Conservation (phyloP, 2,888 invertebrate species). For the Acronicta leporina region DNA sequence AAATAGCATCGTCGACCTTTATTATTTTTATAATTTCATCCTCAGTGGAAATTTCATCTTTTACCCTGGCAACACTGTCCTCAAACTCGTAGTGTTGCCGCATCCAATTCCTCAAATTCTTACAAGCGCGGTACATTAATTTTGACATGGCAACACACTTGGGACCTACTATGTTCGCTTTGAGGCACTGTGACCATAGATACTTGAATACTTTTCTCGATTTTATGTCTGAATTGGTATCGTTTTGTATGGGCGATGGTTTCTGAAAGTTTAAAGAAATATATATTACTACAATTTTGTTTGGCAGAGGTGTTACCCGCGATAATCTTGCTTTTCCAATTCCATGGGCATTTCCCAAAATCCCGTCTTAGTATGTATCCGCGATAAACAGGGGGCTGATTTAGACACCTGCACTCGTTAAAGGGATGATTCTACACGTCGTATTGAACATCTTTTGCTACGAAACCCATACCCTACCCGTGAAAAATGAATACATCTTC, state of each 20-base stretch:
- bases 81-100: slow-evolving; percentile 73
- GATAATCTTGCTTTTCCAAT: no score
- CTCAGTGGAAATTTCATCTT: slow-evolving; percentile 58
- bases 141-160: slow-evolving; percentile 80
- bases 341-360: no score
- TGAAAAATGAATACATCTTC: no score
- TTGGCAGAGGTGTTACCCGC: no score
- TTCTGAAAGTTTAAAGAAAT: slow-evolving; percentile 63
- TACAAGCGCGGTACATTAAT: slow-evolving; percentile 71
- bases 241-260: slow-evolving; percentile 70
- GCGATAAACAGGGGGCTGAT: no score
- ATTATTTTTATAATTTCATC: slow-evolving; percentile 56
- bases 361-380: no score
- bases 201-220: slow-evolving; percentile 75
- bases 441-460: no score
- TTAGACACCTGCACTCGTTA: no score
- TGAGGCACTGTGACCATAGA: slow-evolving; percentile 72
- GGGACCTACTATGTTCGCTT: slow-evolving; percentile 77
- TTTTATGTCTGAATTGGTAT: slow-evolving; percentile 60
- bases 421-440: no score
- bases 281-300: no score
- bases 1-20: slow-evolving; percentile 72
- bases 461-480: no score
- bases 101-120: slow-evolving; percentile 75
- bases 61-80: slow-evolving; percentile 60